A percentile compares a stretch with the other conserved stretches of the same genome.
phyloP scores from a whole-genome alignment of 2,888 invertebrate genomes.

The Lycia hirtaria region DNA sequence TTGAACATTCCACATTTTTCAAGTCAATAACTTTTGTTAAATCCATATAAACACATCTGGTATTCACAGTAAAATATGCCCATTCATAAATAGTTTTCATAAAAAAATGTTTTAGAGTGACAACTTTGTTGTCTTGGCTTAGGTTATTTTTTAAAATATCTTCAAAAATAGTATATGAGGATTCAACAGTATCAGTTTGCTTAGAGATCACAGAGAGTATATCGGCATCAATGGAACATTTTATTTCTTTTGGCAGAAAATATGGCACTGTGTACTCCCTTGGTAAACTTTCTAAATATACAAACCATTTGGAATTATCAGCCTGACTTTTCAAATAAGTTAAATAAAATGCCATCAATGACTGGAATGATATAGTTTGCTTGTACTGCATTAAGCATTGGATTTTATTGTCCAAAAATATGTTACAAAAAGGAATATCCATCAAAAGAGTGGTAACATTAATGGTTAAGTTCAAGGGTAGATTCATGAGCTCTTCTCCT shows the following conservation, averaged over 20 bases:
- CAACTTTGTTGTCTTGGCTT: conserved; percentile 71
- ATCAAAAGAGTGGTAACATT: conserved; percentile 84
- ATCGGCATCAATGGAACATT: conserved; percentile 83
- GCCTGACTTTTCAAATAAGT: conserved; percentile 87
- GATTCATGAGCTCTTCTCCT: conserved; percentile 86
- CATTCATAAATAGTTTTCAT: conserved; percentile 86
- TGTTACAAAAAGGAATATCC: conserved; percentile 81
- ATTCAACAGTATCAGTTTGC: conserved; percentile 78
- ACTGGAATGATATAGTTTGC: conserved; percentile 86
- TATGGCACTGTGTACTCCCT: conserved; percentile 88
- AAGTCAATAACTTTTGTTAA: conserved; percentile 74
- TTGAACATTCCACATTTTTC: conserved; percentile 67
- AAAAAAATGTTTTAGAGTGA: conserved; percentile 57
- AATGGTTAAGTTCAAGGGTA: conserved; percentile 86
- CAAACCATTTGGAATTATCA: conserved; percentile 82
- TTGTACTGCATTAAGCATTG: conserved; percentile 73
- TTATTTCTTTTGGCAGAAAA: conserved; percentile 86
- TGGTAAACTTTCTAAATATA: conserved; percentile 90
- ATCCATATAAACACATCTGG: conserved; percentile 92
- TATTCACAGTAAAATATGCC: conserved; percentile 94
- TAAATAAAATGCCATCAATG: conserved; percentile 90
- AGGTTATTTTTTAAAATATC: conserved; percentile 68
- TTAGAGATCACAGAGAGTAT: conserved; percentile 81
- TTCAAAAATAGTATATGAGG: conserved; percentile 74
- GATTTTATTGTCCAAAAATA: conserved; percentile 71